Conservation (phyloP, 2,797 vertebrate species). For the Phylloscopus collybita region DNA sequence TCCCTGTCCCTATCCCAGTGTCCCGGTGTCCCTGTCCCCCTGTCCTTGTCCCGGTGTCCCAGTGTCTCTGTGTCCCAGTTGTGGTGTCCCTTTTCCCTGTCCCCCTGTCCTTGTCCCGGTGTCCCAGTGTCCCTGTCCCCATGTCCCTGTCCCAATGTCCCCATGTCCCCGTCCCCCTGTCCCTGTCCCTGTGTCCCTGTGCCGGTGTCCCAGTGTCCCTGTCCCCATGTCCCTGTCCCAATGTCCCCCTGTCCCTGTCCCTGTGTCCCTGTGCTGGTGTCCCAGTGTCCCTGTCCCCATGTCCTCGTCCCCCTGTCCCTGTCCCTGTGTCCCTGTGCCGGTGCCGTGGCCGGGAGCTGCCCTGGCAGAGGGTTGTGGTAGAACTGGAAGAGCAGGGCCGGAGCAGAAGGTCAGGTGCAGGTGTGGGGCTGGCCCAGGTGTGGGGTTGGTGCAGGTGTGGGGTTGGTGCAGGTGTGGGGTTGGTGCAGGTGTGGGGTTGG, state of each 20-base stretch:
- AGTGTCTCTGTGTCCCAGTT: no score
- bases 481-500: neutral
- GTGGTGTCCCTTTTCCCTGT: no score
- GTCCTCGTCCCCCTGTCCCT: fast-evolving
- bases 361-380: slow-evolving; percentile 13
- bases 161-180: neutral
- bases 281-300: fast-evolving
- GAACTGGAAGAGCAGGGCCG: slow-evolving; percentile 56
- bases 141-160: fast-evolving
- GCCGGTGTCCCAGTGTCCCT: neutral
- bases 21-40: fast-evolving
- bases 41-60: neutral
- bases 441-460: neutral
- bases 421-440: slow-evolving; percentile 16
- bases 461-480: slow-evolving; percentile 22
- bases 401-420: neutral
- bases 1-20: neutral
- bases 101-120: fast-evolving
- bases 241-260: no score
- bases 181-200: fast-evolving
- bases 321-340: fast-evolving
- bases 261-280: no score
- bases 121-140: neutral
- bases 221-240: fast-evolving
- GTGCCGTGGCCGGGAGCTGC: neutral